Evolutionary conservation across 2,113 vertebrate genomes (phyloP).

Genomic region (Rhabdomys dilectus): DNA sequence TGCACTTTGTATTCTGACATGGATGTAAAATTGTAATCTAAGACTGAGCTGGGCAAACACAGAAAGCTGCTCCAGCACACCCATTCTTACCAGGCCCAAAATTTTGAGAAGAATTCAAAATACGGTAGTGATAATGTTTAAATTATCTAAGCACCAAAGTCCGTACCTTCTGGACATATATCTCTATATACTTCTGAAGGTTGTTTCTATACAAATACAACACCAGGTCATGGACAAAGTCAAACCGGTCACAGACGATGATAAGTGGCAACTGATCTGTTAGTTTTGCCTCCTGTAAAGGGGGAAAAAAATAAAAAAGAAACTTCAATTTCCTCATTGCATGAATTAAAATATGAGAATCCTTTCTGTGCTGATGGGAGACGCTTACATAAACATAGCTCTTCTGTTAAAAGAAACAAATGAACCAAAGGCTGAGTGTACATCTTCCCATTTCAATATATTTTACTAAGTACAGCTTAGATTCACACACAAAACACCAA

Average conservation of each 20-base stretch:
- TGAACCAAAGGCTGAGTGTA: neutral
- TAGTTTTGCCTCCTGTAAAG: constrained; percentile 96
- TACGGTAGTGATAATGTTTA: constrained; percentile 2
- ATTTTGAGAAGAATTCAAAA: constrained; percentile 32
- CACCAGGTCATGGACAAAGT: constrained; percentile 98
- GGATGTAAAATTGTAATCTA: constrained; percentile 50
- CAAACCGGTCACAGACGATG: constrained; percentile 98
- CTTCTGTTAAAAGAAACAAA: constrained; percentile 20
- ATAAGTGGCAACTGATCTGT: constrained; percentile 98
- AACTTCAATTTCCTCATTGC: constrained; percentile 11
- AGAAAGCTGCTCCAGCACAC: neutral
- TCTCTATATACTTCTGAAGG: constrained; percentile 99
- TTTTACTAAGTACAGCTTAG: constrained; percentile 61
- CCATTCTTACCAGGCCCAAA: neutral
- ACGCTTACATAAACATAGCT: constrained; percentile 18
- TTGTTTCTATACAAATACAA: constrained; percentile 99
- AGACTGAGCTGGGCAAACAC: neutral
- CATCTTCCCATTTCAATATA: constrained; percentile 31
- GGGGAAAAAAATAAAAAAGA: constrained; percentile 75
- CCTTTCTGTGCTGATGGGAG: neutral
- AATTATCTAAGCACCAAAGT: constrained; percentile 57
- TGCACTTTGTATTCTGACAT: neutral
- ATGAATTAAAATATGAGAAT: constrained; percentile 41
- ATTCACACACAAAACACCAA: constrained; percentile 74
- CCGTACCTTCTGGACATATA: constrained; percentile 98